Percentiles rank a stretch among this genome's conserved stretches.
These are phyloP conservation scores for Rhea pennata DNA, from an alignment of 2,113 vertebrate genomes.

Conservation along the genomic window DNA sequence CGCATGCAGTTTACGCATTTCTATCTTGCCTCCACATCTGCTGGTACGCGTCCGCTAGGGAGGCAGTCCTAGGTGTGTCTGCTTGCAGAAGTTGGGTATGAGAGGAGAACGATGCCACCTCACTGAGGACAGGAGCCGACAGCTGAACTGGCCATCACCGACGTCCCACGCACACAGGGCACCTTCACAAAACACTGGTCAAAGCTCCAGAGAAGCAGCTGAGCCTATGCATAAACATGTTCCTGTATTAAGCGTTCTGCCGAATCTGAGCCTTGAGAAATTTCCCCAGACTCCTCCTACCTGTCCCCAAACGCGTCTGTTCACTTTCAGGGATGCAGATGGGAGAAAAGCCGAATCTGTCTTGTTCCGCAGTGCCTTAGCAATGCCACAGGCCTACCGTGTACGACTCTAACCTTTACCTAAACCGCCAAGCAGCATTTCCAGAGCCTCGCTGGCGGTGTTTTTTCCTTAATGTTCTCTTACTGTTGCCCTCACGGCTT, in stretches of 20 bases:
- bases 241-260: neutral
- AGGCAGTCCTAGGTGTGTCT: neutral
- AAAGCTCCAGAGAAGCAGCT: neutral
- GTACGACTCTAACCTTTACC: neutral
- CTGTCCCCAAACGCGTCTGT: neutral
- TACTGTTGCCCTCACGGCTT: neutral
- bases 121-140: neutral
- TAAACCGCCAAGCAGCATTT: neutral
- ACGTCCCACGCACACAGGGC: neutral
- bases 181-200: neutral
- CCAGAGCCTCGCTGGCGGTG: neutral
- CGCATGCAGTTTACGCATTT: neutral
- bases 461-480: neutral
- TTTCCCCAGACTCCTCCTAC: neutral
- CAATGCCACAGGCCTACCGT: neutral
- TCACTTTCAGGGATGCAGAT: neutral
- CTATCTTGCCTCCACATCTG: neutral
- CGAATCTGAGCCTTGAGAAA: neutral
- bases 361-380: neutral
- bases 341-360: neutral
- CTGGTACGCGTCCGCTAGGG: neutral
- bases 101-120: neutral
- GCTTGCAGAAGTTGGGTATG: neutral
- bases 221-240: neutral
- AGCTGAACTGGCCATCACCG: neutral